A percentile compares a stretch with the other conserved stretches of the same genome.
phyloP scores from a whole-genome alignment of 53 echinoderm and acorn worm species.

The Temnopleurus reevesii region DNA sequence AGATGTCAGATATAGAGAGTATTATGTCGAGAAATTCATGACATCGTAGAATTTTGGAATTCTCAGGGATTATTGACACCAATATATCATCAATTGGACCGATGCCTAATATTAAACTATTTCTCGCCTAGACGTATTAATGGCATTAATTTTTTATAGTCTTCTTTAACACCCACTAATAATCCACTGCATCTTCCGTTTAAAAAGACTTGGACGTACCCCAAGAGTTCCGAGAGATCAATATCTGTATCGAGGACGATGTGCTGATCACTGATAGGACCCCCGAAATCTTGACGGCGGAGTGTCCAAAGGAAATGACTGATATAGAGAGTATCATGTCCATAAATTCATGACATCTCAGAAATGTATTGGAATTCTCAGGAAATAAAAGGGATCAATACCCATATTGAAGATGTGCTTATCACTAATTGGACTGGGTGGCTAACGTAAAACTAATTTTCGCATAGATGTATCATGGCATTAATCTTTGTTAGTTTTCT shows the following conservation, averaged over 20 bases:
- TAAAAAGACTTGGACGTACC: slow-evolving; percentile 75
- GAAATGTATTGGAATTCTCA: not conserved
- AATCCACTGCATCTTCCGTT: too few relatives aligned
- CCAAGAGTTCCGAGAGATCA: slow-evolving; percentile 80
- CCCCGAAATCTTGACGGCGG: slow-evolving; percentile 75
- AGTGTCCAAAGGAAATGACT: slow-evolving; percentile 89
- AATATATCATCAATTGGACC: too few relatives aligned
- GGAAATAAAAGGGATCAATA: too few relatives aligned
- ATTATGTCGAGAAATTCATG: slow-evolving; percentile 54
- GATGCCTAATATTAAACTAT: too few relatives aligned
- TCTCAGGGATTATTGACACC: not conserved
- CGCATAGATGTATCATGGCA: too few relatives aligned
- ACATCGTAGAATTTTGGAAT: not conserved
- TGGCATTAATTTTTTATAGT: too few relatives aligned
- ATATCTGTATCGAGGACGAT: slow-evolving; percentile 96
- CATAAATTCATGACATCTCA: not conserved
- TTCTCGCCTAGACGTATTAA: too few relatives aligned
- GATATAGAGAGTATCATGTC: slow-evolving; percentile 81
- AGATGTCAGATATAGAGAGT: slow-evolving; percentile 76
- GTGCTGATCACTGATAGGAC: slow-evolving; percentile 71
- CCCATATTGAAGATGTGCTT: too few relatives aligned
- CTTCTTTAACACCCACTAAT: too few relatives aligned
- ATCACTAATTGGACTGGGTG: too few relatives aligned
- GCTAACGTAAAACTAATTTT: too few relatives aligned
- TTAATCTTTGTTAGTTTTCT: too few relatives aligned